These are phyloP conservation scores for Disparrhopalites patrizii DNA, from an alignment of 2,888 invertebrate species.

Conservation along the genomic window DNA sequence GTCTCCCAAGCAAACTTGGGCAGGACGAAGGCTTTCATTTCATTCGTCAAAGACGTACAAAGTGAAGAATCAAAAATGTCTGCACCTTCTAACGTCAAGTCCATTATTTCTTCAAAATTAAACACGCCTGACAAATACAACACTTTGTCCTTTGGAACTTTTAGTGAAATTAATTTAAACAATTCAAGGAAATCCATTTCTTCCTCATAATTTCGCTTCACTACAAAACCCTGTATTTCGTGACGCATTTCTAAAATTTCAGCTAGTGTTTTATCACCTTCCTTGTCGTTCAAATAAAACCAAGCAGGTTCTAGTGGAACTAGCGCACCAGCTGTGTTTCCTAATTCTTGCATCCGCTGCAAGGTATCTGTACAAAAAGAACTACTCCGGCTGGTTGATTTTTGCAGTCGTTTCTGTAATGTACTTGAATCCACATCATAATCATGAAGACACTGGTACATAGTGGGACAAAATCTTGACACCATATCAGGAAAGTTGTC, in stretches of 20 bases:
- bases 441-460: slow-evolving; percentile 42
- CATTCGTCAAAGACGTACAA: slow-evolving; percentile 65
- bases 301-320: slow-evolving; percentile 67
- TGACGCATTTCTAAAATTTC: slow-evolving; percentile 52
- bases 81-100: slow-evolving; percentile 70
- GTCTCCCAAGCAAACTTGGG: too few species aligned
- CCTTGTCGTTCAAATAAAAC: slow-evolving; percentile 61
- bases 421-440: slow-evolving; percentile 35
- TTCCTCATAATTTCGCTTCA: slow-evolving; percentile 63
- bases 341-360: neutral
- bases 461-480: slow-evolving; percentile 27
- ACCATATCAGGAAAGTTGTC: slow-evolving; percentile 50
- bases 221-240: slow-evolving; percentile 65
- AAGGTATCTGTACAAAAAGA: neutral
- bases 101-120: slow-evolving; percentile 67
- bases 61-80: slow-evolving; percentile 88
- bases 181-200: slow-evolving; percentile 54
- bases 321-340: slow-evolving; percentile 12
- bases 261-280: slow-evolving; percentile 61
- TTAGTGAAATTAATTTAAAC: slow-evolving; percentile 33
- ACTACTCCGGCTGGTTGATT: slow-evolving; percentile 32
- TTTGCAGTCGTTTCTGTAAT: slow-evolving; percentile 35
- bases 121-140: slow-evolving; percentile 73
- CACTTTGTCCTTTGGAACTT: slow-evolving; percentile 65
- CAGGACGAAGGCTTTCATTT: slow-evolving; percentile 65